These are phyloP conservation scores for Homalodisca vitripennis DNA, from an alignment of 1,140 invertebrate species.

Conservation along the genomic window DNA sequence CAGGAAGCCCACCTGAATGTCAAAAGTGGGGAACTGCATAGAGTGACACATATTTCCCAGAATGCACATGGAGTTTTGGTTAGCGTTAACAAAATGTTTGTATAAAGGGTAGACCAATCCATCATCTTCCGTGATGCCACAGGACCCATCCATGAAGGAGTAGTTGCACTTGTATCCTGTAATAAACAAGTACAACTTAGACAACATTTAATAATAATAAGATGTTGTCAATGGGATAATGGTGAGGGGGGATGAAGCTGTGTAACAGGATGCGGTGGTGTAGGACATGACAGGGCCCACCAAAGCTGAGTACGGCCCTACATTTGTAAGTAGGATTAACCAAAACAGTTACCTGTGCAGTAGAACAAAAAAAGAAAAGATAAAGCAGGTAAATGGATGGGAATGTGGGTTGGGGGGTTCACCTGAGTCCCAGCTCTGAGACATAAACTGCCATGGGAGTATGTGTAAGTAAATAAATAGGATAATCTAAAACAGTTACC, in stretches of 20 bases:
- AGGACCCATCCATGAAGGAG: constrained; percentile 72
- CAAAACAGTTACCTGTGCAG: too few species aligned
- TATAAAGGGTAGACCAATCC: constrained; percentile 81
- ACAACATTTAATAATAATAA: too few species aligned
- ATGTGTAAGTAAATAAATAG: too few species aligned
- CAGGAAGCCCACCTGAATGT: constrained; percentile 66
- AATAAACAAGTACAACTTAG: too few species aligned
- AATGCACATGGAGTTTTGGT: constrained; percentile 73
- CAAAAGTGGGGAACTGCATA: constrained; percentile 82
- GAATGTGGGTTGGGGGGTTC: background rate
- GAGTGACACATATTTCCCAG: constrained; percentile 80
- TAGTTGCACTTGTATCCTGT: constrained; percentile 78
- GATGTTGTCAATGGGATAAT: too few species aligned
- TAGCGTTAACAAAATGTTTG: constrained; percentile 79
- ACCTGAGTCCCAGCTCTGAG: too few species aligned
- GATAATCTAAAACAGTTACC: background rate
- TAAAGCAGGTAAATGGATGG: background rate
- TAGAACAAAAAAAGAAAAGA: constrained; percentile 29
- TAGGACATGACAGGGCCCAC: too few species aligned
- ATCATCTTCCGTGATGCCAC: constrained; percentile 68
- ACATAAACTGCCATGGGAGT: too few species aligned
- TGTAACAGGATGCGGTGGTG: too few species aligned
- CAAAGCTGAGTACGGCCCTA: too few species aligned
- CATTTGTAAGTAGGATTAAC: too few species aligned
- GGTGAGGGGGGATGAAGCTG: too few species aligned